Evolutionary conservation across 2,797 vertebrate genomes (phyloP), one percentile per base, ranked within the genome.

Genomic region (Megaceryle alcyon): DNA sequence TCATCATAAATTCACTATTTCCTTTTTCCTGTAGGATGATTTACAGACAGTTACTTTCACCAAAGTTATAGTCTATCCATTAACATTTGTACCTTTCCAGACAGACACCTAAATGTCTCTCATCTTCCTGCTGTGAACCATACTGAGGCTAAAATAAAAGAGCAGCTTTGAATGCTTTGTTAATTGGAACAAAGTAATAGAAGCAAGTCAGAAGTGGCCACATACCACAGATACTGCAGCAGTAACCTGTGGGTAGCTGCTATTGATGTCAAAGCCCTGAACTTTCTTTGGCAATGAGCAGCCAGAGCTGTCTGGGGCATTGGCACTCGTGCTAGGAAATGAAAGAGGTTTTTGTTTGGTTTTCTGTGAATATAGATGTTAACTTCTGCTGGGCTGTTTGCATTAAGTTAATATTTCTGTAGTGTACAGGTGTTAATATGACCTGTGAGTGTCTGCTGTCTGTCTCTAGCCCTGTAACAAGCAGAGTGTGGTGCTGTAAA

Each of bases 381-480:
- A 96, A 59, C 81, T 90, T 96, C 78, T 94, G 72, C 61, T 77
- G 73, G 70, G 73, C 68, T 96, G 89, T 97, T 97, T 97, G 71
- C 82, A 82, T 68, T 94, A 70, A 92, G 89, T 95, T 97, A 96
- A 96, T 97, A 92, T 95, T 96, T 96, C 95, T 89, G 48, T 81
- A 82, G 76, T 10, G 71, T 79, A 92, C 96, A 97, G 95, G 88
- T 97, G 95, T 86, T 96, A 73, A 63, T 79, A 60, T 26, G 48
- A 91, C 54, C 46, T 82, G 49, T 95, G 81, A 86, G 87, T 92
- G 65, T 76, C 86, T 85, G 71, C 80, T 93, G 82, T 92, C 92
- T 76, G 56, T 70, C 68, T 70, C 75, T 49, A 63, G 49, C 51
- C 49, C 79, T 35, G 15, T 70, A 92, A 91, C 84, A 68, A 91